Conservation (phyloP, 2,797 vertebrate genomes). For the Morelia viridis region DNA sequence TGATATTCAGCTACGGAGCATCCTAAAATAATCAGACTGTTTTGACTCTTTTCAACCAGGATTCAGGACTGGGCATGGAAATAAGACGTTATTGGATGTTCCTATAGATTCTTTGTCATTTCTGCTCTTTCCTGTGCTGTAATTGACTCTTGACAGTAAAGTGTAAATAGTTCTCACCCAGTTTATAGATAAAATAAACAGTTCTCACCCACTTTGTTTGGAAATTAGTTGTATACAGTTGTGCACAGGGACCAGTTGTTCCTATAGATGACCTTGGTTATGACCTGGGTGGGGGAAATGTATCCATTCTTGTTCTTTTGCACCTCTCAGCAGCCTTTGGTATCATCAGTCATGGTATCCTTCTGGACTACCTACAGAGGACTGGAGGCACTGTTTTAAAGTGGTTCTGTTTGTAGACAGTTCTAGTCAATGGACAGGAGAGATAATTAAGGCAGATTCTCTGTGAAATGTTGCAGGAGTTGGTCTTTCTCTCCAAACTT, state of each 20-base stretch:
- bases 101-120: not conserved
- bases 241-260: too few relatives aligned
- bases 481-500: not conserved
- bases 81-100: not conserved
- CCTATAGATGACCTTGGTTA: not conserved
- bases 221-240: too few relatives aligned
- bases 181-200: too few relatives aligned
- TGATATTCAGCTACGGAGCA: not conserved
- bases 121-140: too few relatives aligned
- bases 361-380: not conserved
- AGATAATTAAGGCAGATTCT: not conserved
- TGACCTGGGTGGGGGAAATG: too few relatives aligned
- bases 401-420: not conserved
- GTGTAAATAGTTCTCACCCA: too few relatives aligned
- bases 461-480: not conserved
- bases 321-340: not conserved
- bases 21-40: not conserved
- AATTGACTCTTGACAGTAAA: too few relatives aligned
- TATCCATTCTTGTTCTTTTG: not conserved
- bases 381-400: not conserved
- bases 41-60: not conserved
- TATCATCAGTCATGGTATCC: not conserved
- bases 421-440: not conserved
- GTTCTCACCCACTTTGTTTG: too few relatives aligned
- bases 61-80: not conserved